Base-by-base conservation (phyloP, 2,888 invertebrate species). In the Cerastis rubricosa region DNA sequence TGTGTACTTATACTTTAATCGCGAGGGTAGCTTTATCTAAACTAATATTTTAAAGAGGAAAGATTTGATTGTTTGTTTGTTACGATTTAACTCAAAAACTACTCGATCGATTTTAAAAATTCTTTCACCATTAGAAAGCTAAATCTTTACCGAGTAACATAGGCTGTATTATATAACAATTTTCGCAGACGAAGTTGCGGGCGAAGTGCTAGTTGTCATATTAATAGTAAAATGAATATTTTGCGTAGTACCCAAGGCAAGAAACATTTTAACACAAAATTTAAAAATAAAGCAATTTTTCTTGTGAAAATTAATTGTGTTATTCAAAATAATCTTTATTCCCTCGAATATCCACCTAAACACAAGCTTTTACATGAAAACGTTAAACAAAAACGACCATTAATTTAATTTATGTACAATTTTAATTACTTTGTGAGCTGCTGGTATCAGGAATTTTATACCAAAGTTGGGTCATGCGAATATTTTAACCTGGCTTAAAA, bases 341-440 rank as follows among this genome's bases (percentile, higher is more conserved):
- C 25, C 71, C 43, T 67, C 14, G 8, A 71, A 45, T 47, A 82
- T 22, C 59, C 35, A 29, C 19, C 22, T 45, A 40, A 77, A 76
- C 17, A 35, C n/a, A n/a, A 76, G 40, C 19, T 43, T 77, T 51
- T 47, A 84, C n/a, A 79, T 57, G 35, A 47, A 59, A n/a, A 25
- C 43, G 29, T 54, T 66, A 69, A 0, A 65, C 49, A 59, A 68
- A 75, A 79, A 51, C 19, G 57, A 22, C 25, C 67, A 70, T 84
- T 73, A 81, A n/a, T 67, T 80, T 61, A 72, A 80, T 72, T 76
- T 67, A 77, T 76, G 76, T 67, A 63, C 54, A 83, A 85, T 83
- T 82, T 78, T 73, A 84, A 85, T 84, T 82, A 85, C 70, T 67
- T 67, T 43, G 79, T 71, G 54, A 71, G 57, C 66, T 43, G 71